Base-by-base conservation (phyloP, 2,888 invertebrate species). In the Parascotia fuliginaria region DNA sequence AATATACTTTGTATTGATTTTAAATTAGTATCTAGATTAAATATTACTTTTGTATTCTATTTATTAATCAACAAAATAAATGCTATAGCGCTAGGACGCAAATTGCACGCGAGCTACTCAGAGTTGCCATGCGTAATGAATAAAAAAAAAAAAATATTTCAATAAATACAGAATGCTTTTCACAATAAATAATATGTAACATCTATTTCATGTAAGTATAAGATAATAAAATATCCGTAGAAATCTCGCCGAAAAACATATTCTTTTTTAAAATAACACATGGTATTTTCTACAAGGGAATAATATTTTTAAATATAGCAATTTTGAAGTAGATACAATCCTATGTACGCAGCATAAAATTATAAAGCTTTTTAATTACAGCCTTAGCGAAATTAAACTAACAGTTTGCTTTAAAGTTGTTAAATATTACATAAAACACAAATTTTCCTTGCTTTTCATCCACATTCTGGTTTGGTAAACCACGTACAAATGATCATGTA, bases 21-120 rank as follows among this genome's bases (percentile, higher is more conserved):
- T 45, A 59, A 48, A 54, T 61, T 41, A 44, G 43, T 31, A 47
- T 47, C 28, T 11, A 44, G 43, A 56, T 55, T 53, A 39, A 16
- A 55, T 55, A 62, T 50, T 52, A 65, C 48, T 66, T 60, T 41
- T 40, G 58, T 59, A 67, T 60, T 70, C 62, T 67, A 57, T 65
- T 66, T 60, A 76, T 60, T 72, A 67, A 55, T 65, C 60, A 70
- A 46, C 70, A 76, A 81, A 81, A 75, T 74, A 78, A 75, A 74
- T 73, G 67, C 72, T 72, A 65, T 45, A 57, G 53, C 59, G 65
- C 72, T 76, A 78, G 87, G 87, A 89, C 88, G 89, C 89, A 89
- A 88, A 83, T 84, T 73, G 78, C 86, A 88, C 81, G 85, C 87
- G 82, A 87, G 82, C 80, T 74, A 60, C 16, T 63, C 51, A 60